Evolutionary conservation across 2,113 vertebrate genomes (phyloP).

Genomic region (Gobius niger): DNA sequence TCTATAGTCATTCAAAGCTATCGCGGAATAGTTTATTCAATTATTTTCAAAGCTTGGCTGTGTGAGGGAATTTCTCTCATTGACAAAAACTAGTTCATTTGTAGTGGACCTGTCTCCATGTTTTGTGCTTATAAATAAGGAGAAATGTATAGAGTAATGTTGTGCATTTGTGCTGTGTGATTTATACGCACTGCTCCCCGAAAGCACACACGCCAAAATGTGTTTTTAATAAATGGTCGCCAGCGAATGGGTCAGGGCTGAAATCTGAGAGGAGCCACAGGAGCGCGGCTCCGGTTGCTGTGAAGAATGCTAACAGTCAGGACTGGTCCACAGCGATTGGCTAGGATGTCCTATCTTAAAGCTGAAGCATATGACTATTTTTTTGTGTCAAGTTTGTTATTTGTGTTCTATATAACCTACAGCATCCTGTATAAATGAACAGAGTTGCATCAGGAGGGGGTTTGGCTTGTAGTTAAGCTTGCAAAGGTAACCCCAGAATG

Average conservation of each 20-base stretch:
- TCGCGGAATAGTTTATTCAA: too few relatives aligned
- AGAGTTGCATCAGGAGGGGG: background rate
- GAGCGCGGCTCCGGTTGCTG: constrained; percentile 69
- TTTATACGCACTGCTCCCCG: constrained; percentile 51
- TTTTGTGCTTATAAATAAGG: constrained; percentile 42
- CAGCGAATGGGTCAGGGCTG: constrained; percentile 73
- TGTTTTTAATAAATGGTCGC: constrained; percentile 78
- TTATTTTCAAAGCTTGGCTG: too few relatives aligned
- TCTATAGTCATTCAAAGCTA: too few relatives aligned
- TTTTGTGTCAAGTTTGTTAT: background rate
- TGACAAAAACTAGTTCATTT: background rate
- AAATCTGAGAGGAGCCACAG: constrained; percentile 73
- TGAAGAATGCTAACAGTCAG: constrained; percentile 77
- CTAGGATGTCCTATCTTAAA: constrained; percentile 28
- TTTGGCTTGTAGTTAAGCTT: too few relatives aligned
- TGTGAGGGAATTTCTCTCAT: too few relatives aligned
- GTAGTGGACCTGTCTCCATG: background rate
- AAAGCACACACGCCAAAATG: constrained; percentile 65
- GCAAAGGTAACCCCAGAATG: too few relatives aligned
- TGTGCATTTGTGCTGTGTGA: constrained; percentile 58
- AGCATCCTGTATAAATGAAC: background rate
- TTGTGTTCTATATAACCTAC: background rate
- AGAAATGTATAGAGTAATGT: constrained; percentile 46
- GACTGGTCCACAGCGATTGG: constrained; percentile 43
- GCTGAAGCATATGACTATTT: constrained; percentile 28